A percentile compares a stretch with the other conserved stretches of the same genome.
phyloP scores from a whole-genome alignment of 2,113 vertebrate genomes.

The Zootoca vivipara region DNA sequence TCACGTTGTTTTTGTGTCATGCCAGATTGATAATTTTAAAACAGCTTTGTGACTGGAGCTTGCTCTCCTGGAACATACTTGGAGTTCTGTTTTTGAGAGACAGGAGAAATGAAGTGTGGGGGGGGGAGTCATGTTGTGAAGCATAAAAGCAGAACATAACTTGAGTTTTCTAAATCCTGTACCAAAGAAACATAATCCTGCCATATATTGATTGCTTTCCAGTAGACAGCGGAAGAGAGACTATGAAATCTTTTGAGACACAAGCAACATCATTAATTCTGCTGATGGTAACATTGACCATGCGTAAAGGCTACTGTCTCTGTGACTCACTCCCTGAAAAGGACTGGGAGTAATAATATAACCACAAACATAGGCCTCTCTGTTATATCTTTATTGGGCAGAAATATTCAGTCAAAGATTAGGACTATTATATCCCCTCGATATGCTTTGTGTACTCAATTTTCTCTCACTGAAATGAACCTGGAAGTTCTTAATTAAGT shows the following conservation, averaged over 20 bases:
- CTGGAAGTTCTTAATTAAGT: neutral
- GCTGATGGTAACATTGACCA: neutral
- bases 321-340: neutral
- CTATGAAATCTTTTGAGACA: neutral
- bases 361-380: neutral
- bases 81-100: neutral
- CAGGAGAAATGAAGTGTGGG: neutral
- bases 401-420: neutral
- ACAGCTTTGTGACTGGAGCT: neutral
- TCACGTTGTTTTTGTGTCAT: neutral
- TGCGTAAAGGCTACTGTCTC: neutral
- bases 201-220: neutral
- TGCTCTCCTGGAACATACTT: neutral
- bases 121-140: neutral
- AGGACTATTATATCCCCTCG: neutral
- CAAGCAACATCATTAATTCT: neutral
- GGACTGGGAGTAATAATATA: neutral
- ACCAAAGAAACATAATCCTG: neutral
- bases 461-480: neutral
- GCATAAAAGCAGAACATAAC: neutral
- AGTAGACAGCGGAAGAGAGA: neutral
- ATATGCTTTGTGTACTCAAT: neutral
- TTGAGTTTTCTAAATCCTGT: neutral
- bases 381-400: neutral
- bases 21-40: neutral